A percentile compares a stretch with the other conserved stretches of the same genome.
Conservation (phyloP, 2,797 vertebrate species). For the Pseudochirops cupreus region DNA sequence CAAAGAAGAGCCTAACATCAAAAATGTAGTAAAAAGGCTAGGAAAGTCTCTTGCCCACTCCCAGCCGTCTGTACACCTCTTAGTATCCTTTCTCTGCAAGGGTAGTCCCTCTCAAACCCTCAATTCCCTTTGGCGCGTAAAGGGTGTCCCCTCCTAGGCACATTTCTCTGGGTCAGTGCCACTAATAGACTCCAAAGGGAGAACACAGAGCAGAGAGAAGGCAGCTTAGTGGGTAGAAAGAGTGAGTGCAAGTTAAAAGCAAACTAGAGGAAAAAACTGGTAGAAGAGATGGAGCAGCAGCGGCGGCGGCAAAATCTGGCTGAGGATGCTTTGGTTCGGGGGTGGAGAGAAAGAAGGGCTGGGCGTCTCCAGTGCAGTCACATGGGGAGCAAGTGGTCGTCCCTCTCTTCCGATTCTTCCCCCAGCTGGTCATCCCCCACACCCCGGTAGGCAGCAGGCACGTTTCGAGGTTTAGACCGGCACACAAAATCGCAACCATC, state of each 20-base stretch:
- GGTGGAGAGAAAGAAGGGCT: conserved; percentile 56
- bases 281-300: conserved; percentile 65
- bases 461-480: conserved; percentile 90
- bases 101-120: not conserved
- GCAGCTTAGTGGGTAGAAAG: conserved; percentile 47
- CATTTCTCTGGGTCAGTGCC: not conserved
- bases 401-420: conserved; percentile 95
- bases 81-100: conserved; percentile 42
- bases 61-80: not conserved
- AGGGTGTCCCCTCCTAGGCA: not conserved
- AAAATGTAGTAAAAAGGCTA: conserved; percentile 40
- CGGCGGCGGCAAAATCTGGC: conserved; percentile 71
- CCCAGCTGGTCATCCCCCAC: conserved; percentile 91
- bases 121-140: not conserved
- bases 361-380: conserved; percentile 85
- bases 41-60: conserved; percentile 28
- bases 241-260: conserved; percentile 76
- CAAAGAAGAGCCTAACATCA: conserved; percentile 62
- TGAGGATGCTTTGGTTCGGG: conserved; percentile 74
- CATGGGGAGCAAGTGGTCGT: conserved; percentile 98
- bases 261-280: conserved; percentile 74
- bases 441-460: conserved; percentile 90
- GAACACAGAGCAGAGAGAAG: conserved; percentile 58
- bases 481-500: conserved; percentile 98
- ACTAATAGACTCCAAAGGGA: conserved; percentile 60